Percentiles rank a stretch among this genome's conserved stretches.
These are phyloP conservation scores for Apamea sordens DNA, from an alignment of 2,888 invertebrate genomes.

Conservation along the genomic window DNA sequence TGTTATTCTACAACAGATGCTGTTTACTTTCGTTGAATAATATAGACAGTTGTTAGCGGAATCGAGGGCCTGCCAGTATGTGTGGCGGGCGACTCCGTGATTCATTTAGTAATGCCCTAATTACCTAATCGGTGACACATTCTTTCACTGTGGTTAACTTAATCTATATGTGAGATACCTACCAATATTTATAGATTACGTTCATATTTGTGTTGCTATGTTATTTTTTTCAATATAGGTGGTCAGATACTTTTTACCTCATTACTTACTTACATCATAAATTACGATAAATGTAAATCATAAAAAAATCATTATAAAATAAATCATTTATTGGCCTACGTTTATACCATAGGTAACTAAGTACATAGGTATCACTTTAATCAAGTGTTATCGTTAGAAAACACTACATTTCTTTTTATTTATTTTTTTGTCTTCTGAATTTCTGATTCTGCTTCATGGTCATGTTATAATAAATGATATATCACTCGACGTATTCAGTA, in stretches of 20 bases:
- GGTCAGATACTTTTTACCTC: neutral
- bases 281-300: neutral
- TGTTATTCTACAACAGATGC: slow-evolving; percentile 87
- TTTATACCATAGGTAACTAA: neutral
- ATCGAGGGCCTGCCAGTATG: slow-evolving; percentile 77
- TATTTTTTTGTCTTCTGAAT: neutral
- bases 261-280: neutral
- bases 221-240: slow-evolving; percentile 7
- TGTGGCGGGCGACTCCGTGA: slow-evolving; percentile 74
- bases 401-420: neutral
- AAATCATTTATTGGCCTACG: slow-evolving; percentile 3
- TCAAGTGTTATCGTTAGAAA: slow-evolving; percentile 21
- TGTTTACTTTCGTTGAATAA: slow-evolving; percentile 89
- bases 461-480: neutral
- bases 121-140: slow-evolving; percentile 66
- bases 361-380: slow-evolving; percentile 5
- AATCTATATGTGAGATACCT: slow-evolving; percentile 19
- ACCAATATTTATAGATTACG: slow-evolving; percentile 15
- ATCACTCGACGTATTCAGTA: slow-evolving; percentile 3
- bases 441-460: slow-evolving; percentile 7
- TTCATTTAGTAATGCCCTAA: slow-evolving; percentile 76
- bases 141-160: slow-evolving; percentile 39
- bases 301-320: neutral
- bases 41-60: slow-evolving; percentile 81
- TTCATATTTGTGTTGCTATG: slow-evolving; percentile 13